Conservation (phyloP, 2,797 vertebrate species). For the Danio tinwini region DNA sequence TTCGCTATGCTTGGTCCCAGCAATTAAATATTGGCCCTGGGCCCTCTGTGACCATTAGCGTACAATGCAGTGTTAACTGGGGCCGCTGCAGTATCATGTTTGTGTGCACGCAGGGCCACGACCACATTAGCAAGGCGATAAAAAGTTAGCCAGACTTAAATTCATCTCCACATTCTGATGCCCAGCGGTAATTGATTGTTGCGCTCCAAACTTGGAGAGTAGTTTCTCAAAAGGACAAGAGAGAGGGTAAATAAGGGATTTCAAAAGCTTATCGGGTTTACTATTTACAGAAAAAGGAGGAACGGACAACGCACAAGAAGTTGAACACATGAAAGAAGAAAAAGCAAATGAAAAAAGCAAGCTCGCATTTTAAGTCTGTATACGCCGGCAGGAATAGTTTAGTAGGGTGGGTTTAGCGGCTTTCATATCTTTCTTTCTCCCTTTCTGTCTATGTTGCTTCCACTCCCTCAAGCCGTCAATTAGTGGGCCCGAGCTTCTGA, state of each 20-base stretch:
- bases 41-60: constrained; percentile 69
- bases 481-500: constrained; percentile 73
- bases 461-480: constrained; percentile 80
- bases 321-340: constrained; percentile 43
- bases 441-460: constrained; percentile 62
- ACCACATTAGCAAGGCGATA: constrained; percentile 19
- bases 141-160: background rate
- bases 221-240: constrained; percentile 41
- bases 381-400: constrained; percentile 58
- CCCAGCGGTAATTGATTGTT: constrained; percentile 36
- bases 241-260: constrained; percentile 54
- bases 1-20: constrained; percentile 71
- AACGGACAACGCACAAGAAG: constrained; percentile 41
- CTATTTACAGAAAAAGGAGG: constrained; percentile 53
- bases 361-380: constrained; percentile 56
- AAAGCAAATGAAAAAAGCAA: constrained; percentile 53
- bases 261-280: constrained; percentile 56
- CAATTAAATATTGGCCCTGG: constrained; percentile 79
- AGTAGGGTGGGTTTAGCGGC: constrained; percentile 53
- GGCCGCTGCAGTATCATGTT: background rate
- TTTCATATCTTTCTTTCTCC: constrained; percentile 54
- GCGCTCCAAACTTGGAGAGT: constrained; percentile 32
- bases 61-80: constrained; percentile 62
- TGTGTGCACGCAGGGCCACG: constrained; percentile 31
- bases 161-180: constrained; percentile 20